Evolutionary conservation across 2,888 invertebrate genomes (phyloP), one percentile per base, ranked within the genome.

Genomic region (Amphimallon solstitiale): DNA sequence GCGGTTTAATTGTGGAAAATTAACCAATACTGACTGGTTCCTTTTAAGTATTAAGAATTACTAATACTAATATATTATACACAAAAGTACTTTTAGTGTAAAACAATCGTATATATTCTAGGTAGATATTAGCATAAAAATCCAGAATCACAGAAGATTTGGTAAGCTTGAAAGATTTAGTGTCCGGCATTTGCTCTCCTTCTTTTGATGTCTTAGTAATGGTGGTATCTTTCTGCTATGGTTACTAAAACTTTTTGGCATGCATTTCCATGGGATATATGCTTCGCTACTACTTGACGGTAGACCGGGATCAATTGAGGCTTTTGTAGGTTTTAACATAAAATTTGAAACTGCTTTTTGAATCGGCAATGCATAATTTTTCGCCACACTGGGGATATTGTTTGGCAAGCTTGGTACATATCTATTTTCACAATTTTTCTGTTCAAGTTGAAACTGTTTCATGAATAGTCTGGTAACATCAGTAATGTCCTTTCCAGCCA

Each of bases 401-500:
- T 34, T 64, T 10, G 56, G 56, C 15, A 59, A 15, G 4, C 21
- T 17, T 9, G 29, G 14, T 9, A 17, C 2, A 17, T 29, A 21
- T 29, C 45, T 46, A 34, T 17, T 61, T 14, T 37, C 49, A 21
- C 49, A 59, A 51, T 48, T 66, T 15, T 74, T 43, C 45, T 87
- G 85, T 34, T 86, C 85, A 54, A 83, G 83, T 74, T 89, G 88
- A 67, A 91, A 89, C 63, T 85, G 84, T 77, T 87, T 85, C 43
- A 91, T 83, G 75, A 91, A 91, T 0, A 80, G 81, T 75, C 88
- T 85, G 0, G 87, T 88, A 0, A 82, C 81, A 37, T 87, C 86
- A 37, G 87, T 85, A 19, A 91, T 85, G 2, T 79, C 77, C 73
- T 87, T 85, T 0, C 85, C 86, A 77, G 92, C 90, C 38, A 92